Evolutionary conservation across 2,113 vertebrate species (phyloP).

Genomic region (Cynoglossus semilaevis): DNA sequence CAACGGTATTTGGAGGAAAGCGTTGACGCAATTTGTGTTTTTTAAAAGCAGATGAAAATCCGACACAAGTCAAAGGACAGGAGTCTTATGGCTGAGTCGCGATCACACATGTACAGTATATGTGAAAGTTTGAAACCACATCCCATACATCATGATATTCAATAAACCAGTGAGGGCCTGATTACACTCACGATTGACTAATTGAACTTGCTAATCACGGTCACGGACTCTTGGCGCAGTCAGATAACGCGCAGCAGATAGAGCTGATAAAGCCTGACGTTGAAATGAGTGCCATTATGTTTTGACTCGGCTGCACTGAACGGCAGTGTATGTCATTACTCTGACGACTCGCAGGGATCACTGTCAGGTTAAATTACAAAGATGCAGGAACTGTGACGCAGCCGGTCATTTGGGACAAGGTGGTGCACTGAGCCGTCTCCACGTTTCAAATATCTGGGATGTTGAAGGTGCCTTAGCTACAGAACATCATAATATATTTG

Average conservation of each 20-base stretch:
- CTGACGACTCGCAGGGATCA: too few species aligned
- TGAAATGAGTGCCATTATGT: slow-evolving; percentile 52
- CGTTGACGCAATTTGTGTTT: neutral
- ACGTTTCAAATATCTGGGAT: too few species aligned
- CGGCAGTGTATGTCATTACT: too few species aligned
- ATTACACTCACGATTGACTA: slow-evolving; percentile 29
- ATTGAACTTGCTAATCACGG: slow-evolving; percentile 30
- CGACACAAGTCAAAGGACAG: neutral
- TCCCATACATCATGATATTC: slow-evolving; percentile 8
- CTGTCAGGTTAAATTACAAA: too few species aligned
- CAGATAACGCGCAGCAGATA: slow-evolving; percentile 33
- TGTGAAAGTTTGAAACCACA: neutral
- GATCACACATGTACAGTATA: neutral
- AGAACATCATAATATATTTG: too few species aligned
- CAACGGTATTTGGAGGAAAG: neutral
- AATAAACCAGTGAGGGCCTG: slow-evolving; percentile 26
- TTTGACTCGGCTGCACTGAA: slow-evolving; percentile 28
- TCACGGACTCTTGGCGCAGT: slow-evolving; percentile 29
- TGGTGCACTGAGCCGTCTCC: too few species aligned
- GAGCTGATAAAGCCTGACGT: slow-evolving; percentile 44
- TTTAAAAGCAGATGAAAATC: slow-evolving; percentile 2
- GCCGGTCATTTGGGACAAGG: too few species aligned
- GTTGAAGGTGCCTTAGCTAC: too few species aligned
- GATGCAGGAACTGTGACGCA: too few species aligned
- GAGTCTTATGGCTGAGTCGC: neutral